These are phyloP conservation scores for Microtus oregoni DNA, from an alignment of 2,113 vertebrate species.

Conservation along the genomic window DNA sequence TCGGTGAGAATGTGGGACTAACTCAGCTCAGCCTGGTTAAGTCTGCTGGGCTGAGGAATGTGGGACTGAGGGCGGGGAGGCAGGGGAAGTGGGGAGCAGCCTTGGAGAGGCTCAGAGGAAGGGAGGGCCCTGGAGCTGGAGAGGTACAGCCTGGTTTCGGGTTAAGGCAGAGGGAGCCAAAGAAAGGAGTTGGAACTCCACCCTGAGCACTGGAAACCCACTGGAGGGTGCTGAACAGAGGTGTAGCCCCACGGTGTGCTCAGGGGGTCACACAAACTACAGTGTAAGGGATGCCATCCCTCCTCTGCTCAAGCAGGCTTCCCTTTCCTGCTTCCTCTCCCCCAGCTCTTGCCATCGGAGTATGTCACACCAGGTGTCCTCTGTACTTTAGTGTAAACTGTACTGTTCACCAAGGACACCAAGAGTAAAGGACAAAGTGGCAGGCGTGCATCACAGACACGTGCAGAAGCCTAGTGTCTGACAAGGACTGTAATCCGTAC, in stretches of 20 bases:
- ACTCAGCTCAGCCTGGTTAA: background rate
- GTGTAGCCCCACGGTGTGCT: background rate
- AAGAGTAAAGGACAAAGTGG: background rate
- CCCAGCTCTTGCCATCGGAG: background rate
- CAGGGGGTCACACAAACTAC: no score
- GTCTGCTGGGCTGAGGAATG: background rate
- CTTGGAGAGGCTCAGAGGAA: fast-evolving
- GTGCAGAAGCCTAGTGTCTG: background rate
- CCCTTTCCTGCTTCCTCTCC: background rate
- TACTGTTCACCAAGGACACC: background rate
- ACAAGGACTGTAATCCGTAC: background rate
- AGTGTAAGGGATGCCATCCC: background rate
- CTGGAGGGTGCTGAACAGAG: background rate
- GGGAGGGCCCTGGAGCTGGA: no score
- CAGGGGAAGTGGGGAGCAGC: background rate
- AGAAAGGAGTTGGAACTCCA: no score
- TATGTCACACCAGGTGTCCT: background rate
- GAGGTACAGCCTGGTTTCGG: no score
- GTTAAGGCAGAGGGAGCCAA: background rate
- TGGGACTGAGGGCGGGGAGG: no score
- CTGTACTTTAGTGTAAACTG: background rate
- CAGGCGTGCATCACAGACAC: background rate
- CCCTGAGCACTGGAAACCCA: no score
- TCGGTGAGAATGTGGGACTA: background rate
- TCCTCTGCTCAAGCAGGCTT: no score